A percentile compares a stretch with the other conserved stretches of the same genome.
phyloP scores from a whole-genome alignment of 2,888 invertebrate genomes.

The Lithophane leautieri region DNA sequence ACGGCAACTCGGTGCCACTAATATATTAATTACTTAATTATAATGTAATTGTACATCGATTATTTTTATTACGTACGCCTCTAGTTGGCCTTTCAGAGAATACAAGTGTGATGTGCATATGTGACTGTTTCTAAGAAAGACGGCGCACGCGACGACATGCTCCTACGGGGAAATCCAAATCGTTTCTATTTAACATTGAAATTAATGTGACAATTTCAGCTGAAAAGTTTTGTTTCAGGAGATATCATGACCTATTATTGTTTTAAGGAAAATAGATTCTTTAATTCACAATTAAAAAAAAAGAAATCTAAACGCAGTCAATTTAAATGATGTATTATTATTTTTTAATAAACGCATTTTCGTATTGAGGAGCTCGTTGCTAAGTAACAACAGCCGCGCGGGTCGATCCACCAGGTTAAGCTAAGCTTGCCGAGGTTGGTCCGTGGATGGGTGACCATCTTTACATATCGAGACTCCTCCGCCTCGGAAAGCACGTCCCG shows the following conservation, averaged over 20 bases:
- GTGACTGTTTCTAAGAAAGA: conserved; percentile 10
- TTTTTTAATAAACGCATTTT: too few relatives aligned
- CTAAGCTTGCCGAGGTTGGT: too few relatives aligned
- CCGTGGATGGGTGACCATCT: too few relatives aligned
- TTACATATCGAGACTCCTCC: too few relatives aligned
- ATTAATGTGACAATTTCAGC: background rate
- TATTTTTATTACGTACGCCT: too few relatives aligned
- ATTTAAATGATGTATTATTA: background rate
- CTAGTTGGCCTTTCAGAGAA: background rate
- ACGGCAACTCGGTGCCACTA: too few relatives aligned
- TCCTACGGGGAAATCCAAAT: background rate
- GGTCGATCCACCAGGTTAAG: too few relatives aligned
- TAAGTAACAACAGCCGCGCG: too few relatives aligned
- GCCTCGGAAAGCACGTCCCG: too few relatives aligned
- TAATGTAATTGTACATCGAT: too few relatives aligned
- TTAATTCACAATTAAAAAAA: background rate
- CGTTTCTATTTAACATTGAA: background rate
- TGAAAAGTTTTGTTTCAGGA: background rate
- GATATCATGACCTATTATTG: background rate
- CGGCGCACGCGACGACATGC: conserved; percentile 1
- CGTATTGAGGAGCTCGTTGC: too few relatives aligned
- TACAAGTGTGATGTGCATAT: background rate
- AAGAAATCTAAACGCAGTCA: background rate
- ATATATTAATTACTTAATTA: too few relatives aligned
- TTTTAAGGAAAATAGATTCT: background rate